Evolutionary conservation across 2,797 vertebrate species (phyloP).

Genomic region (Toxotes lorentzi): DNA sequence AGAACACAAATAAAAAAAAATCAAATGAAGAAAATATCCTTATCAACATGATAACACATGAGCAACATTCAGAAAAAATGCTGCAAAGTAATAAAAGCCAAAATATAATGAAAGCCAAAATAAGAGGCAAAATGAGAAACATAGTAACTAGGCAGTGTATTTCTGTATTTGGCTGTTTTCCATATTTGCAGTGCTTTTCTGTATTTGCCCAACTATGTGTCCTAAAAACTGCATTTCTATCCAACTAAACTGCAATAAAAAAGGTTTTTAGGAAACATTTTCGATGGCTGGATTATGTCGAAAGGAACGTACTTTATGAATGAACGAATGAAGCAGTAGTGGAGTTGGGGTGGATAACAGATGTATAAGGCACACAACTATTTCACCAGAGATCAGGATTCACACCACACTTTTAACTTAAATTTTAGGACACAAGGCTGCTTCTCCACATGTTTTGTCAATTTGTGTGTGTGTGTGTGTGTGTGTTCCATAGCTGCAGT

Average conservation of each 20-base stretch:
- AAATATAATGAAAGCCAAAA: too few species aligned
- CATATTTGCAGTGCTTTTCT: background rate
- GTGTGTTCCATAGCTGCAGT: background rate
- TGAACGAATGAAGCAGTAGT: background rate
- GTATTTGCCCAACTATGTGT: background rate
- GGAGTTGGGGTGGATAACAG: background rate
- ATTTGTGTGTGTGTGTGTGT: background rate
- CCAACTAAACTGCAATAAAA: background rate
- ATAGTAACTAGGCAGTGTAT: background rate
- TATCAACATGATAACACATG: background rate
- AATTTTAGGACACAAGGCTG: background rate
- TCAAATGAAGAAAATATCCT: background rate
- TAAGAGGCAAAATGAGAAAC: background rate
- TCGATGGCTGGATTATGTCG: background rate
- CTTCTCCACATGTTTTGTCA: background rate
- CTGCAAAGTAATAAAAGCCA: background rate
- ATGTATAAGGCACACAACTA: background rate
- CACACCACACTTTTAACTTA: too few species aligned
- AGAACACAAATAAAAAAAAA: background rate
- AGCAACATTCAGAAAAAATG: background rate
- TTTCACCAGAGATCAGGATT: background rate
- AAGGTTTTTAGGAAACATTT: background rate
- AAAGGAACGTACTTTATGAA: background rate
- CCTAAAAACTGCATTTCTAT: too few species aligned
- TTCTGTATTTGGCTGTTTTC: constrained; percentile 1